Percentiles rank a stretch among this genome's conserved stretches.
Evolutionary conservation across 2,113 vertebrate genomes (phyloP).

Genomic region (Mustelus asterias): DNA sequence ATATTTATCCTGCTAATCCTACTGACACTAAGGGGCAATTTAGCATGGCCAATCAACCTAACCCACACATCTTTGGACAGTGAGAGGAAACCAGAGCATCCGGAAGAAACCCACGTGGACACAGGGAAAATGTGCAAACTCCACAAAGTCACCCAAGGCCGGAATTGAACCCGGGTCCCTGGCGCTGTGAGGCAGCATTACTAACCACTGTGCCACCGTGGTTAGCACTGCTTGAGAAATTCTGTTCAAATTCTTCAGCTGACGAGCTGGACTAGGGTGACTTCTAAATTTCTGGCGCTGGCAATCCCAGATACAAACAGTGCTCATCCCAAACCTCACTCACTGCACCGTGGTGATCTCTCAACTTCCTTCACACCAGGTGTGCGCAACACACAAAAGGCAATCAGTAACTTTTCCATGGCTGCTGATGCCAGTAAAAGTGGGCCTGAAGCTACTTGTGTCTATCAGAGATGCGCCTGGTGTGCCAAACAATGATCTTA

Average conservation of each 20-base stretch:
- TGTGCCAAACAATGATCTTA: not conserved
- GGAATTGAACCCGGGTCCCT: no score
- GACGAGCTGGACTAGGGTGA: not conserved
- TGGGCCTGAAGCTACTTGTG: not conserved
- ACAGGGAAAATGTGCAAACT: no score
- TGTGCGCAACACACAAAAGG: not conserved
- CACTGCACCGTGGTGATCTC: not conserved
- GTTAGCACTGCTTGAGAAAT: not conserved
- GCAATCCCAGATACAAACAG: not conserved
- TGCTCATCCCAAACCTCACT: not conserved
- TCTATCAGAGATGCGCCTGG: not conserved
- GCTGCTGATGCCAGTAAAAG: not conserved
- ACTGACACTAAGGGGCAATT: no score
- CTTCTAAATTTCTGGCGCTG: not conserved
- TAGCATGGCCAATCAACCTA: no score
- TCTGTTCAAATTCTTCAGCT: not conserved
- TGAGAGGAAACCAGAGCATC: no score
- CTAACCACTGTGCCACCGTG: no score
- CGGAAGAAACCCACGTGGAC: no score
- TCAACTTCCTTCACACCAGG: not conserved
- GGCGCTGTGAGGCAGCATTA: no score
- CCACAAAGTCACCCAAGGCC: no score
- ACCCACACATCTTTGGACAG: no score
- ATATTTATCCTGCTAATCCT: no score
- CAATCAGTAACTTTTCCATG: not conserved